Evolutionary conservation across 2,888 invertebrate species (phyloP), one percentile per base, ranked within the genome.

Genomic region (Caenorhabditis sp.): DNA sequence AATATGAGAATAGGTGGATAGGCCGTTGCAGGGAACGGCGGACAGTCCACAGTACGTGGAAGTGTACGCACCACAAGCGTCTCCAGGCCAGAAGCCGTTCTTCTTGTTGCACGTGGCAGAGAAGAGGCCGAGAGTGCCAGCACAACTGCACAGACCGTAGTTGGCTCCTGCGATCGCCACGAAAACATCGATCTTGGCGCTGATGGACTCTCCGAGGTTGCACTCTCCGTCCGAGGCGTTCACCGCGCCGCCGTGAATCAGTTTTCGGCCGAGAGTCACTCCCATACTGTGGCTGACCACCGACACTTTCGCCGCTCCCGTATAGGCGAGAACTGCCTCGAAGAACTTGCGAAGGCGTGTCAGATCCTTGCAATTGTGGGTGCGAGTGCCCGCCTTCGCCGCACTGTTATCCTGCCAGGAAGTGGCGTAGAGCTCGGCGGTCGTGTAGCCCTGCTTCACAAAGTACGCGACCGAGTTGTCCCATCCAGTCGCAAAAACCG

Each of bases 211-310:
- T 50, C 86, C 79, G 9, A 81, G 37, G 55, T 75, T 43, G 39
- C 66, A 75, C 22, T 70, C 72, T 43, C 78, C 71, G 53, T 80
- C 73, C 2, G 72, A 24, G n/a, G 72, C 75, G 17, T 45, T 53
- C 7, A 78, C 62, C 30, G 45, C 13, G 15, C 81, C 81, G 15
- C 84, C 84, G 56, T 81, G 78, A 65, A 85, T 77, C 17, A 82
- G 73, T 45, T 79, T 76, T 58, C 84, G 56, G 15, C 73, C 83
- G 4, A 86, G 50, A 5, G 85, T 85, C 6, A 85, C 85, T 20
- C 86, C 86, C 86, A 86, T 86, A n/a, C 83, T 83, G 56, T 86
- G 86, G 20, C 79, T 77, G 46, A 86, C 74, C 6, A 86, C 48
- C 22, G 79, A 79, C 26, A 83, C 58, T 30, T 82, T 82, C n/a